phyloP scores from a whole-genome alignment of 1,140 invertebrate species.

The Bombus waltoni region DNA sequence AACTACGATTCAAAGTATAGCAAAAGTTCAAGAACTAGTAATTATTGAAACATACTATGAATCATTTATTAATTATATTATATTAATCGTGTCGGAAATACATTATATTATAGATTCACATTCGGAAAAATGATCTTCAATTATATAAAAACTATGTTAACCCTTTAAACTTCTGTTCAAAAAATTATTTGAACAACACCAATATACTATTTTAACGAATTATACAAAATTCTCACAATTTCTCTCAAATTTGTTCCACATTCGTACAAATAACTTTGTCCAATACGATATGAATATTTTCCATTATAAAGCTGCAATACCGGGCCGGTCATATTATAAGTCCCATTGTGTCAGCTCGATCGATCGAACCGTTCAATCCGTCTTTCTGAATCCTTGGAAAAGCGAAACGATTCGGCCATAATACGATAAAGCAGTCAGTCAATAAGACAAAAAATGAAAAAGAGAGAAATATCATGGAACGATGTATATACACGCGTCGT shows the following conservation, averaged over 20 bases:
- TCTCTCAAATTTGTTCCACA: not conserved
- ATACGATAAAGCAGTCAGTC: not conserved
- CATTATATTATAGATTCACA: too few species aligned
- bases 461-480: not conserved
- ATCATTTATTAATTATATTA: too few species aligned
- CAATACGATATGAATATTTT: not conserved
- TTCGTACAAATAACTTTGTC: not conserved
- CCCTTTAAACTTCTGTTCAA: not conserved
- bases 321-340: not conserved
- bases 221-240: not conserved
- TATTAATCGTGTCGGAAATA: too few species aligned
- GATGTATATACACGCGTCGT: not conserved
- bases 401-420: not conserved
- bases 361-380: not conserved
- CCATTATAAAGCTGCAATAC: not conserved
- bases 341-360: not conserved
- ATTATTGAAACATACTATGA: not conserved
- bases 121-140: too few species aligned
- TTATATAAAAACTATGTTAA: not conserved
- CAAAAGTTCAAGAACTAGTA: not conserved
- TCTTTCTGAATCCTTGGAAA: not conserved
- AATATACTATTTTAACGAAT: not conserved
- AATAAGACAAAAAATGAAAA: not conserved
- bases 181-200: not conserved
- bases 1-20: not conserved